These are phyloP conservation scores for Pectinophora gossypiella DNA, from an alignment of 1,140 invertebrate species.

Conservation along the genomic window DNA sequence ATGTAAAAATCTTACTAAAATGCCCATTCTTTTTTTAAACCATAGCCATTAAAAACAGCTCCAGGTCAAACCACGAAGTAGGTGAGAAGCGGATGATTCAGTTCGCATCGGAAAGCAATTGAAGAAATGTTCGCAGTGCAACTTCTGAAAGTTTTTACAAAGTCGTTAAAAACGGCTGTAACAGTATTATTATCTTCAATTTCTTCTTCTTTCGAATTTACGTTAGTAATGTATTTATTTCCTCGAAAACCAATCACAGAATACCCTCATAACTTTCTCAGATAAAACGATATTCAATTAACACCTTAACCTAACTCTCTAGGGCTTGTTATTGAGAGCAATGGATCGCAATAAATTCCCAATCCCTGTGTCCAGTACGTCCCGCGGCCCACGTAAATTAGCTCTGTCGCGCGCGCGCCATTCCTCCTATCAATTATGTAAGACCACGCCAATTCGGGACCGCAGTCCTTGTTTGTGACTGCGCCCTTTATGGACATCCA, in stretches of 20 bases:
- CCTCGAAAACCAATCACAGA: too few species aligned
- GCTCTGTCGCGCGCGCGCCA: constrained; percentile 26
- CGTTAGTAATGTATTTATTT: too few species aligned
- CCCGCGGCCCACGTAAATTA: constrained; percentile 40
- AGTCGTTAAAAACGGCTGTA: neutral
- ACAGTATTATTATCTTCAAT: too few species aligned
- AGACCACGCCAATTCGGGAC: constrained; percentile 32
- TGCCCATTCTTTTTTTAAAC: too few species aligned
- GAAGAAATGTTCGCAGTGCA: neutral
- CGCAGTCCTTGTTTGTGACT: constrained; percentile 38
- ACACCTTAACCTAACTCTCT: constrained; percentile 18
- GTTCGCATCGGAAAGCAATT: neutral
- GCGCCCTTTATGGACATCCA: neutral
- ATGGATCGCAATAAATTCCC: constrained; percentile 43
- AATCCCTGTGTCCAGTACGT: constrained; percentile 26
- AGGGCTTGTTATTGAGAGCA: constrained; percentile 33
- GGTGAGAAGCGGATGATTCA: neutral
- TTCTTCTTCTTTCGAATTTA: too few species aligned
- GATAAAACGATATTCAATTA: constrained; percentile 3
- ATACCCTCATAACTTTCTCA: neutral
- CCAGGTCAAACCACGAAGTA: neutral
- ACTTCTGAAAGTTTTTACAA: neutral
- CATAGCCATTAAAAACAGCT: neutral
- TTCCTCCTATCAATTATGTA: constrained; percentile 51
- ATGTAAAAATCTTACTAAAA: too few species aligned